Conservation (phyloP, 2,797 vertebrate genomes). For the Urocyon cinereoargenteus region DNA sequence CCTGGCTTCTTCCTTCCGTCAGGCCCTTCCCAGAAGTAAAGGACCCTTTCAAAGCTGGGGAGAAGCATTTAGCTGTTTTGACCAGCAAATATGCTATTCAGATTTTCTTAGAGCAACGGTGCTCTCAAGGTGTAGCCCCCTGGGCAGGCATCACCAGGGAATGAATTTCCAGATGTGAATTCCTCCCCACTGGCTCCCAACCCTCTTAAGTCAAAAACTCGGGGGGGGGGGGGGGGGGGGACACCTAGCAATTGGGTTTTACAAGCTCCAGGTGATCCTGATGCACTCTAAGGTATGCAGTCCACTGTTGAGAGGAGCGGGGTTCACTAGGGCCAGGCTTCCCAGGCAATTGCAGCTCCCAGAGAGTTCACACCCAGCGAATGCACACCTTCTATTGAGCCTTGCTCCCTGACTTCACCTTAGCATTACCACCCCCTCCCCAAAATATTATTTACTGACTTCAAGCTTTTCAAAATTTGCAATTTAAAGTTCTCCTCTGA, state of each 20-base stretch:
- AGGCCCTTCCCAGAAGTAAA: background rate
- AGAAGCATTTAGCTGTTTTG: no score
- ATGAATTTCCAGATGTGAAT: background rate
- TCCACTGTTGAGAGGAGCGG: background rate
- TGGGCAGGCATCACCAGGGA: background rate
- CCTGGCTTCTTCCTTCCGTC: background rate
- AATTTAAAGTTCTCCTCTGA: conserved; percentile 77
- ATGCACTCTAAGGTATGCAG: background rate
- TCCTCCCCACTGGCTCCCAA: background rate
- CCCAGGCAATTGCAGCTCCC: background rate
- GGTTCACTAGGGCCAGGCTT: background rate
- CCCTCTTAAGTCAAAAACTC: background rate
- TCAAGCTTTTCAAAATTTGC: conserved; percentile 76
- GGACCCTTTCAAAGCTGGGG: no score
- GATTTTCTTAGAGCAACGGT: background rate
- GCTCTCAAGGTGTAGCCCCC: background rate
- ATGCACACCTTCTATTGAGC: background rate
- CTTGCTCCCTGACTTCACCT: background rate
- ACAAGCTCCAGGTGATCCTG: background rate
- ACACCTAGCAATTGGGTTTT: background rate
- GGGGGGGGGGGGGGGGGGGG: no score
- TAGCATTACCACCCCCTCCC: background rate
- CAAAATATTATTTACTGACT: conserved; percentile 72
- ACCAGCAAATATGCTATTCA: background rate
- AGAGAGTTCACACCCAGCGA: background rate